Evolutionary conservation across 1,140 invertebrate genomes (phyloP).

Genomic region (Drosophila seguyi): DNA sequence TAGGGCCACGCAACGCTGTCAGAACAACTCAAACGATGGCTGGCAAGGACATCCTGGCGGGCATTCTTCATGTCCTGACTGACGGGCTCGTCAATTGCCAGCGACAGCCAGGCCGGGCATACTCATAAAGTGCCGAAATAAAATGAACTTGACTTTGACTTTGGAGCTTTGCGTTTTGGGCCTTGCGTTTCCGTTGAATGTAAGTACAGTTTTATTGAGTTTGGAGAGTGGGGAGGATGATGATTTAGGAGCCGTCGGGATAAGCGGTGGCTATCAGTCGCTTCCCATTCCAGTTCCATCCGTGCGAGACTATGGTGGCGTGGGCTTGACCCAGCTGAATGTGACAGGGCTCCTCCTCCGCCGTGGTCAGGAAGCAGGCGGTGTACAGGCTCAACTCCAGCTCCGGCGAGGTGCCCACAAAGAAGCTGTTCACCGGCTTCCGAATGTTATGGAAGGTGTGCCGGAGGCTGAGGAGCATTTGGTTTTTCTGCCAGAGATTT

Average conservation of each 20-base stretch:
- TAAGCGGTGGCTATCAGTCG: slow-evolving; percentile 92
- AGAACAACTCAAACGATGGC: slow-evolving; percentile 46
- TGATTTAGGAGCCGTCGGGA: slow-evolving; percentile 42
- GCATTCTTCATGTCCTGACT: slow-evolving; percentile 23
- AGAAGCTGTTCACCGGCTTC: slow-evolving; percentile 92
- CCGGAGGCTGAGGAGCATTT: slow-evolving; percentile 86
- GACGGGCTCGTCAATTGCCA: slow-evolving; percentile 52
- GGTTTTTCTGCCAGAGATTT: slow-evolving; percentile 44
- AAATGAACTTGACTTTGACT: slow-evolving; percentile 56
- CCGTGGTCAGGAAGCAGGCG: slow-evolving; percentile 91
- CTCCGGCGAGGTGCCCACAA: slow-evolving; percentile 96
- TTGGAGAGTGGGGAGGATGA: not conserved
- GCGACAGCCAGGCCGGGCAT: slow-evolving; percentile 17
- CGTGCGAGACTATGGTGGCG: slow-evolving; percentile 90
- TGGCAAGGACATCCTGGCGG: slow-evolving; percentile 9
- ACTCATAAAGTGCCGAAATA: slow-evolving; percentile 41
- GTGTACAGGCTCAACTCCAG: slow-evolving; percentile 96
- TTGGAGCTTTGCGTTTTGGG: slow-evolving; percentile 23
- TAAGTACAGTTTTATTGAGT: slow-evolving; percentile 39
- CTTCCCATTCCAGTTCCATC: slow-evolving; percentile 89
- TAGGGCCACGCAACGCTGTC: slow-evolving; percentile 56
- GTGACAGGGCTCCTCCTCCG: slow-evolving; percentile 89
- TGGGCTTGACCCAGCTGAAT: slow-evolving; percentile 89
- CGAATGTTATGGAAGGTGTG: slow-evolving; percentile 90
- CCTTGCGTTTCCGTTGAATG: slow-evolving; percentile 22